phyloP scores from a whole-genome alignment of 2,888 invertebrate genomes.

The Cylloceria caligata region DNA sequence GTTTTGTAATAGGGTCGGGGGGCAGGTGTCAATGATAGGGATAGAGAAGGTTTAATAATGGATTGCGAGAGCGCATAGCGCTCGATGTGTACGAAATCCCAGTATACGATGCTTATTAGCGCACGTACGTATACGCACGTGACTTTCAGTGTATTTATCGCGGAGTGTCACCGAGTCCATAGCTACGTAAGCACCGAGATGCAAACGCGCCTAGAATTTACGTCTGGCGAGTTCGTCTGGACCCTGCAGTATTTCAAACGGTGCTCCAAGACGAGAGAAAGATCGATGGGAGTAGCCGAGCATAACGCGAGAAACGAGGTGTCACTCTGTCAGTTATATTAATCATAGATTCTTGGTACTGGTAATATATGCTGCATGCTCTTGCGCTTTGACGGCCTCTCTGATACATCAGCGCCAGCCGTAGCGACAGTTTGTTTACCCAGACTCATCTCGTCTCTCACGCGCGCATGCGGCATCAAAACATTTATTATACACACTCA shows the following conservation, averaged over 20 bases:
- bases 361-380: conserved; percentile 27
- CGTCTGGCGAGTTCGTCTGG: conserved; percentile 5
- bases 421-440: conserved; percentile 29
- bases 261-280: conserved; percentile 44
- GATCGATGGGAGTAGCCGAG: conserved; percentile 51
- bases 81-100: neutral
- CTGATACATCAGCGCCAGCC: conserved; percentile 17
- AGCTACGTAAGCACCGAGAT: neutral
- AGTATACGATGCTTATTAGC: neutral
- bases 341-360: conserved; percentile 58
- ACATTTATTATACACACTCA: conserved; percentile 11
- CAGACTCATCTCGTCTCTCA: conserved; percentile 4
- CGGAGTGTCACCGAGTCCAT: neutral
- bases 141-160: conserved; percentile 14
- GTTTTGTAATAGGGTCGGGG: no score
- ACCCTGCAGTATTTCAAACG: conserved; percentile 19
- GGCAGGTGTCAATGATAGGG: no score
- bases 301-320: conserved; percentile 53
- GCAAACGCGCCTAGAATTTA: conserved; percentile 8
- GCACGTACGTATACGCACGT: neutral
- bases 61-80: no score
- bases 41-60: no score
- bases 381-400: conserved; percentile 21
- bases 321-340: conserved; percentile 56
- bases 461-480: neutral